phyloP scores from a whole-genome alignment of 1,140 invertebrate species.

The Diabrotica virgifera region DNA sequence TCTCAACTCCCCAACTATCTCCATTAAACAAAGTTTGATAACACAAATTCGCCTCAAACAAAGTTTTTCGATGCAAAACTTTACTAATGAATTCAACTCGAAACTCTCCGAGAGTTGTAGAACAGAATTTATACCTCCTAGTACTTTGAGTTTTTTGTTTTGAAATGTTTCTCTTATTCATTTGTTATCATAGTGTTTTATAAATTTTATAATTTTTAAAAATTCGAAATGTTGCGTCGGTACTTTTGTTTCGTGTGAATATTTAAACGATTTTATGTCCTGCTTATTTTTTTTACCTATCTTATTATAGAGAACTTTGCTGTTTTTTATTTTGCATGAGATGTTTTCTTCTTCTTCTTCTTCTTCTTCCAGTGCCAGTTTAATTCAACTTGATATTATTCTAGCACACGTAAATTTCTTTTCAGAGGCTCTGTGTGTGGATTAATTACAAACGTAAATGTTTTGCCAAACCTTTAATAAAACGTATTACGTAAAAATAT shows the following conservation, averaged over 20 bases:
- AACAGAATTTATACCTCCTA: conserved; percentile 28
- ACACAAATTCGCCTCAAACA: conserved; percentile 18
- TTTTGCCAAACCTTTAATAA: too few species aligned
- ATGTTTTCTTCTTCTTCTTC: too few species aligned
- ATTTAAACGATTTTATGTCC: not conserved
- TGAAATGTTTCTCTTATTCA: conserved; percentile 7
- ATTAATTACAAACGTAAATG: too few species aligned
- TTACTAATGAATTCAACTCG: conserved; percentile 29
- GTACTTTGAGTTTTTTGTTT: conserved; percentile 6
- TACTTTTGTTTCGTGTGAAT: not conserved
- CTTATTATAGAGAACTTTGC: too few species aligned
- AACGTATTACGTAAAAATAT: too few species aligned
- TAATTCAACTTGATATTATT: too few species aligned
- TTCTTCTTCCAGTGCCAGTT: too few species aligned
- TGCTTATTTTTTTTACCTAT: too few species aligned
- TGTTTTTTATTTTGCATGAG: too few species aligned
- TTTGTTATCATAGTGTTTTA: not conserved
- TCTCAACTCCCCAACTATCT: conserved; percentile 23
- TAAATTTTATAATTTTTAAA: not conserved
- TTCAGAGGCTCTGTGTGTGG: too few species aligned
- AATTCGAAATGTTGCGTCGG: too few species aligned
- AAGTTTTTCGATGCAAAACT: conserved; percentile 25
- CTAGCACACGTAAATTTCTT: too few species aligned
- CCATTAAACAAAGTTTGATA: conserved; percentile 31
- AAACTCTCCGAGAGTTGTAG: conserved; percentile 20